phyloP scores from a whole-genome alignment of 2,888 invertebrate species.

The Scotopteryx bipunctaria region DNA sequence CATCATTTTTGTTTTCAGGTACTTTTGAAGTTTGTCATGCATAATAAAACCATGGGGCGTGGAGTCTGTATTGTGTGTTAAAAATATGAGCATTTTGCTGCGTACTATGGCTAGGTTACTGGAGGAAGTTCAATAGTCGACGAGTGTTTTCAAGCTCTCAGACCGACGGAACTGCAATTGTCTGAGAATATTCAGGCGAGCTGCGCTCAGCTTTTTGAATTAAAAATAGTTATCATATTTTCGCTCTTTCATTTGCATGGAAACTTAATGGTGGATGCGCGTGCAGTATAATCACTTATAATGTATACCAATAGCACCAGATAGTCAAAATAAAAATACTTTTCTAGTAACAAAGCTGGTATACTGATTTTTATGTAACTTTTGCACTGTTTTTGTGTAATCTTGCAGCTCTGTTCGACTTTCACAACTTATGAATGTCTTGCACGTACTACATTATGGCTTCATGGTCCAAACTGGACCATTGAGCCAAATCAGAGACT shows the following conservation, averaged over 20 bases:
- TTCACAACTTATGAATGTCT: conserved; percentile 59
- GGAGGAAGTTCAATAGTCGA: conserved; percentile 33
- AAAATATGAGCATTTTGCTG: conserved; percentile 11
- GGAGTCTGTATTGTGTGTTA: conserved; percentile 1
- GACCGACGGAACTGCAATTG: conserved; percentile 31
- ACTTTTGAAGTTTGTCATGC: no score
- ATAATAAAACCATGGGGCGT: not conserved
- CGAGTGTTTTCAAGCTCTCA: conserved; percentile 30
- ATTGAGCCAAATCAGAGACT: no score
- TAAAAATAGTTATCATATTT: conserved; percentile 14
- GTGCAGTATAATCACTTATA: not conserved
- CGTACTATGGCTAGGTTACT: conserved; percentile 5
- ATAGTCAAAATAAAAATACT: conserved; percentile 7
- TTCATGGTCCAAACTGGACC: conserved; percentile 46
- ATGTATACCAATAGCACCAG: not conserved
- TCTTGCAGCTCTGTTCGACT: conserved; percentile 52
- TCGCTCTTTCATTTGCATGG: conserved; percentile 2
- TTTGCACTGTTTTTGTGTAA: conserved; percentile 51
- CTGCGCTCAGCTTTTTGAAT: conserved; percentile 19
- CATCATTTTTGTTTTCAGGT: no score
- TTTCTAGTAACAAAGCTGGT: conserved; percentile 31
- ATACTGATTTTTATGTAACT: conserved; percentile 50
- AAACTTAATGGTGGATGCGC: not conserved
- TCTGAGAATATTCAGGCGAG: conserved; percentile 21
- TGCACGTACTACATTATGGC: conserved; percentile 43